Percentiles rank a stretch among this genome's conserved stretches.
Conservation (phyloP, 2,797 vertebrate genomes). For the Pseudocheirus occidentalis region DNA sequence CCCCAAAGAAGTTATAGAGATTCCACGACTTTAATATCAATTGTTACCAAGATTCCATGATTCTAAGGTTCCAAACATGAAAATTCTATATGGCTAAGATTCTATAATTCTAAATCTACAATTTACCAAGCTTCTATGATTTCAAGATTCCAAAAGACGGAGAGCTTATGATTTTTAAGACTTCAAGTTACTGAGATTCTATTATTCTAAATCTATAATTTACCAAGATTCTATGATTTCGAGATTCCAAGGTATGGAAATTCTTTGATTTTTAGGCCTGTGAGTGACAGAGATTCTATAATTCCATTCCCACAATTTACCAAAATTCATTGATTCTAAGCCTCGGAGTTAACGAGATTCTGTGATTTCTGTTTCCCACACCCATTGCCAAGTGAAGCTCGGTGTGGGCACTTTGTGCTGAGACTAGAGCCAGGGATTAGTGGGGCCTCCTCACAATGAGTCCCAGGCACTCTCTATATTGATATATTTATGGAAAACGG, state of each 20-base stretch:
- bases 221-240: background rate
- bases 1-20: background rate
- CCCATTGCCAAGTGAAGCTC: fast-evolving
- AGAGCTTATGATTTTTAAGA: background rate
- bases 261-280: background rate
- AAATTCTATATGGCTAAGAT: background rate
- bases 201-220: background rate
- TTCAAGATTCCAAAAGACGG: background rate
- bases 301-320: background rate
- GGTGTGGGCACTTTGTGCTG: background rate
- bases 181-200: background rate
- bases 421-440: slow-evolving; percentile 28
- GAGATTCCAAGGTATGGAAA: background rate
- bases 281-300: background rate
- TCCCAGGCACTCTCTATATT: slow-evolving; percentile 21
- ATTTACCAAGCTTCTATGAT: background rate
- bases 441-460: background rate
- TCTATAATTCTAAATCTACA: background rate
- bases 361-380: fast-evolving
- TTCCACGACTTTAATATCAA: background rate
- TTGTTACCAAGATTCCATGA: background rate
- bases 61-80: background rate
- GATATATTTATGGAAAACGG: slow-evolving; percentile 49
- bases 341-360: background rate
- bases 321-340: background rate